Conservation (phyloP, 37 sponge, comb jelly and placozoan species). For the Spongia lamella region DNA sequence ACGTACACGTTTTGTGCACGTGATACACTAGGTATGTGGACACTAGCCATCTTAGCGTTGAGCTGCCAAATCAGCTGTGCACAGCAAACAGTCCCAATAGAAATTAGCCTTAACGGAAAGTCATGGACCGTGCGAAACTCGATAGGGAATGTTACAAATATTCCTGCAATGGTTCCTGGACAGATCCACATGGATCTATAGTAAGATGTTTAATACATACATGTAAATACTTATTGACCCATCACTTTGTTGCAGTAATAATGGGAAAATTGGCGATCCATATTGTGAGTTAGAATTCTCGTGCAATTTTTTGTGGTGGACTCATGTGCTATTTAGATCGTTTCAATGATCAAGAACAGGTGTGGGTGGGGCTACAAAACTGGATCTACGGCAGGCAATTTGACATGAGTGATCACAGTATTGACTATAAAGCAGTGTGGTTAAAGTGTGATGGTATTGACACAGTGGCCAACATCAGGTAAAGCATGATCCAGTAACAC, state of each 20-base stretch:
- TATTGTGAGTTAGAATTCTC: constrained; percentile 62
- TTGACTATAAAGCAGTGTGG: constrained; percentile 18
- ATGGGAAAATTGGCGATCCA: constrained; percentile 73
- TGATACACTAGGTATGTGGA: no score
- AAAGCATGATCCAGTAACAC: not conserved
- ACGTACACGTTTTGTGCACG: no score
- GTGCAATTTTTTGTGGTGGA: not conserved
- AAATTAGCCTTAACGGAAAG: constrained; percentile 4
- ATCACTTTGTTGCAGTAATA: constrained; percentile 26
- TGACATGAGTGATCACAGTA: constrained; percentile 2
- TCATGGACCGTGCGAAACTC: constrained; percentile 12
- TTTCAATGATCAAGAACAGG: constrained; percentile 62
- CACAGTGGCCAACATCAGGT: constrained; percentile 76
- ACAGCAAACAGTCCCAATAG: not conserved
- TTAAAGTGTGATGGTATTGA: constrained; percentile 82
- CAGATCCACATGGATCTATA: constrained; percentile 76
- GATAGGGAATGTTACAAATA: constrained; percentile 9
- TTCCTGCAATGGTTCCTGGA: constrained; percentile 67
- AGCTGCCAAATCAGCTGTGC: no score
- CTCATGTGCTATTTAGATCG: constrained; percentile 42
- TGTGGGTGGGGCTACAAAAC: constrained; percentile 72
- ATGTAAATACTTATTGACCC: not conserved
- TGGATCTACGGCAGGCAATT: constrained; percentile 61
- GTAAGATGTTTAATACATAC: constrained; percentile 25
- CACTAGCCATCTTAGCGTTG: no score